Evolutionary conservation across 1,140 invertebrate species (phyloP).

Genomic region (Eciton burchellii): DNA sequence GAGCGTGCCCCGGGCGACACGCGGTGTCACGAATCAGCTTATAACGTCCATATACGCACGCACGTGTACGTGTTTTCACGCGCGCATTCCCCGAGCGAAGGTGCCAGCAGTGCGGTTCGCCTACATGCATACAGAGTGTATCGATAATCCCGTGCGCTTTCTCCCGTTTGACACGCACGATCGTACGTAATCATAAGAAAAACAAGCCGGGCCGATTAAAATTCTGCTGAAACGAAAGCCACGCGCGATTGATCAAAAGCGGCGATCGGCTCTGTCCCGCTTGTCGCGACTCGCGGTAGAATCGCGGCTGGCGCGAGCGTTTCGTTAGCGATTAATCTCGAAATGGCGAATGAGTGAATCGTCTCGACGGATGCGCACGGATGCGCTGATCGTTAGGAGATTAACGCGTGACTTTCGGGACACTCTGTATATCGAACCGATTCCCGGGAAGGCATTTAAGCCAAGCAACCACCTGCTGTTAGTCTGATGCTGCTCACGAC

Average conservation of each 20-base stretch:
- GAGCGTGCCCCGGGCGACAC: slow-evolving; percentile 31
- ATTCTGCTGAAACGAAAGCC: not conserved
- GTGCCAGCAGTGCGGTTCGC: slow-evolving; percentile 37
- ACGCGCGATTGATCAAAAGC: not conserved
- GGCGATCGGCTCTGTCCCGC: not conserved
- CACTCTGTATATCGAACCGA: slow-evolving; percentile 73
- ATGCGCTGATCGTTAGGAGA: not conserved
- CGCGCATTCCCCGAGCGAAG: slow-evolving; percentile 21
- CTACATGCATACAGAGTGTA: slow-evolving; percentile 45
- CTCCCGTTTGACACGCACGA: not conserved
- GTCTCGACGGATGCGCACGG: not conserved
- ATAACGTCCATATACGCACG: slow-evolving; percentile 7
- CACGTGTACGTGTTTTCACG: not conserved
- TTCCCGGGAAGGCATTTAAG: slow-evolving; percentile 77
- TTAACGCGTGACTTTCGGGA: slow-evolving; percentile 28
- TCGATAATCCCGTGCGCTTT: not conserved
- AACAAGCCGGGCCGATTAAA: not conserved
- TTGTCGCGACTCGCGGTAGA: not conserved
- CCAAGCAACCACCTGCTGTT: slow-evolving; percentile 79
- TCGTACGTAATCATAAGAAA: not conserved
- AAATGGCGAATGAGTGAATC: not conserved
- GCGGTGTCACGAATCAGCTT: slow-evolving; percentile 41
- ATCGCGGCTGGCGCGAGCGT: not conserved
- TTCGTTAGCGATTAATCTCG: not conserved
- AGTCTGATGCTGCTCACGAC: slow-evolving; percentile 69